Percentiles rank a stretch among this genome's conserved stretches.
These are phyloP conservation scores for Bufotes viridis DNA, from an alignment of 2,797 vertebrate genomes.

Conservation along the genomic window DNA sequence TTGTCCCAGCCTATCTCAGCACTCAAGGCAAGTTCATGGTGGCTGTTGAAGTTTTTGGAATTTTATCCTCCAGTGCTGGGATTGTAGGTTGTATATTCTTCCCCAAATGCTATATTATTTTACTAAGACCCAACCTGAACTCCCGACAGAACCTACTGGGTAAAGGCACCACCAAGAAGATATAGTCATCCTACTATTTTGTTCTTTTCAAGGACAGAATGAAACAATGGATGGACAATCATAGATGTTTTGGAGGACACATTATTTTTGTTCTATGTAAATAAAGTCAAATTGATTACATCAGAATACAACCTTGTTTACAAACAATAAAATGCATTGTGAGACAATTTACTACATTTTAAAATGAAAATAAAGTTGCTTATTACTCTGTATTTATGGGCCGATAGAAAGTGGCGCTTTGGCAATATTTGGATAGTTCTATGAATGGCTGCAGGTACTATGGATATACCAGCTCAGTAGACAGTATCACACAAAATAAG, in stretches of 20 bases:
- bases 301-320: background rate
- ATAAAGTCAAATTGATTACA: background rate
- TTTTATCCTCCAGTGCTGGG: constrained; percentile 45
- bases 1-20: constrained; percentile 59
- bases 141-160: constrained; percentile 23
- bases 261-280: background rate
- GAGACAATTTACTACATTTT: background rate
- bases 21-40: constrained; percentile 58
- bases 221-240: background rate
- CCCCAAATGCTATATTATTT: constrained; percentile 57
- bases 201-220: background rate
- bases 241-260: background rate
- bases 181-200: background rate
- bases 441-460: background rate
- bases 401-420: background rate
- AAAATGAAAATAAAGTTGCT: background rate
- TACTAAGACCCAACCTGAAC: constrained; percentile 50
- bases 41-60: constrained; percentile 56
- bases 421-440: background rate
- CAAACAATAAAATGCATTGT: background rate
- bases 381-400: background rate
- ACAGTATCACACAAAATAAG: no score
- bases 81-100: constrained; percentile 52
- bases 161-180: constrained; percentile 13
- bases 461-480: background rate